Evolutionary conservation across 2,113 vertebrate species (phyloP).

Genomic region (Porphyrio hochstetteri): DNA sequence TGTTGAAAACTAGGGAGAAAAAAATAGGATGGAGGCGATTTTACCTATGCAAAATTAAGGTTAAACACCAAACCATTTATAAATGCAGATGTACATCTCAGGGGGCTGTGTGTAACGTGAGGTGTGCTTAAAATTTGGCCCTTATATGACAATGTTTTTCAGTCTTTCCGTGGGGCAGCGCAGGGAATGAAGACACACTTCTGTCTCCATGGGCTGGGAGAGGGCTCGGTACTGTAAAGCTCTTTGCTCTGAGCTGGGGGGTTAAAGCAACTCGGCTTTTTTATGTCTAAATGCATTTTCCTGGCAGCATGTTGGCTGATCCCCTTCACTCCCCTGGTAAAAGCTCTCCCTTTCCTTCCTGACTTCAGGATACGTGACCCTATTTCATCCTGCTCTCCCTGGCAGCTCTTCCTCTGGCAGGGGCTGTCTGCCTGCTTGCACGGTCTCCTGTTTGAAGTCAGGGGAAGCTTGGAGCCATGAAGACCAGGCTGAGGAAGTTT

Average conservation of each 20-base stretch:
- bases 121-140: rapidly evolving
- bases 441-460: not conserved
- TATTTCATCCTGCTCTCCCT: not conserved
- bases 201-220: not conserved
- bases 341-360: not conserved
- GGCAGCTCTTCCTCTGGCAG: not conserved
- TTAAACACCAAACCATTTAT: not conserved
- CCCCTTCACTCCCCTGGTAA: not conserved
- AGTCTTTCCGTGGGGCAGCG: not conserved
- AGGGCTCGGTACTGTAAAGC: not conserved
- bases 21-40: not conserved
- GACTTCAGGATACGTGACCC: not conserved
- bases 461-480: not conserved
- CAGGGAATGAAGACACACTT: not conserved
- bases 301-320: rapidly evolving
- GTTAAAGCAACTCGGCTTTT: not conserved
- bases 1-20: not conserved
- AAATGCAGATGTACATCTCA: not conserved
- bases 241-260: not conserved
- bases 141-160: too few relatives aligned
- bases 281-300: not conserved
- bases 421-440: rapidly evolving
- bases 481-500: not conserved
- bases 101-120: rapidly evolving
- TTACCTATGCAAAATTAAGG: not conserved